Evolutionary conservation across 2,888 invertebrate genomes (phyloP).

Genomic region (Torymus texanus): DNA sequence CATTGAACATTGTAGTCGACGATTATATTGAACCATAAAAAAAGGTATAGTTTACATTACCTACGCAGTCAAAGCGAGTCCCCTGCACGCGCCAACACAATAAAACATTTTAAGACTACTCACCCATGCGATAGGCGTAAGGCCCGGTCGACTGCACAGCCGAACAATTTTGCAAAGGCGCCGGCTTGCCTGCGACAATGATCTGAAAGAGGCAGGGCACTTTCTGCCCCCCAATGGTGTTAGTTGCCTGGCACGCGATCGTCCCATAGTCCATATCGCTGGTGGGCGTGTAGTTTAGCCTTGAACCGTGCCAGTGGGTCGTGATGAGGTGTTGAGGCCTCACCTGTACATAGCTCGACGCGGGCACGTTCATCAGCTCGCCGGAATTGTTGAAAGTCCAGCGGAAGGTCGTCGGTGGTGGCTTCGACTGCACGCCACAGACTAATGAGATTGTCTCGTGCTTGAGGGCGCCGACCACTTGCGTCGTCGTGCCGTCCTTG

Average conservation of each 20-base stretch:
- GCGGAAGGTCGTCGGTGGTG: conserved; percentile 87
- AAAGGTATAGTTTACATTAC: too few species aligned
- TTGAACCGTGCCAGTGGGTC: conserved; percentile 80
- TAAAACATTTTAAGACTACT: conserved; percentile 50
- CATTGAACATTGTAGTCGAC: too few species aligned
- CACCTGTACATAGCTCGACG: conserved; percentile 77
- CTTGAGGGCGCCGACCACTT: conserved; percentile 90
- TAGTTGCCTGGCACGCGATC: conserved; percentile 89
- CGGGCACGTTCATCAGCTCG: conserved; percentile 86
- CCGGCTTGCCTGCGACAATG: conserved; percentile 91
- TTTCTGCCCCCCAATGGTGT: conserved; percentile 88
- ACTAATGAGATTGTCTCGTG: conserved; percentile 89
- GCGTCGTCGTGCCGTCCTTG: conserved; percentile 81
- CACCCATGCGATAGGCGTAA: conserved; percentile 70
- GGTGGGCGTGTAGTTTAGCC: conserved; percentile 89
- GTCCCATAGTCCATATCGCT: conserved; percentile 93
- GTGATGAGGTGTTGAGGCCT: conserved; percentile 67
- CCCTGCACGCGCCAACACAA: too few species aligned
- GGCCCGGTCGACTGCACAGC: conserved; percentile 76
- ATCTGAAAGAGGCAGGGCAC: conserved; percentile 91
- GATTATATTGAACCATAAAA: too few species aligned
- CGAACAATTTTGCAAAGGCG: conserved; percentile 90
- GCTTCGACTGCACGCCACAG: conserved; percentile 92
- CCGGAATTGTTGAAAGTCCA: conserved; percentile 96
- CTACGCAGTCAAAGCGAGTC: too few species aligned